Conservation (phyloP, 64 coral and sea anemone species). For the Porites lutea region DNA sequence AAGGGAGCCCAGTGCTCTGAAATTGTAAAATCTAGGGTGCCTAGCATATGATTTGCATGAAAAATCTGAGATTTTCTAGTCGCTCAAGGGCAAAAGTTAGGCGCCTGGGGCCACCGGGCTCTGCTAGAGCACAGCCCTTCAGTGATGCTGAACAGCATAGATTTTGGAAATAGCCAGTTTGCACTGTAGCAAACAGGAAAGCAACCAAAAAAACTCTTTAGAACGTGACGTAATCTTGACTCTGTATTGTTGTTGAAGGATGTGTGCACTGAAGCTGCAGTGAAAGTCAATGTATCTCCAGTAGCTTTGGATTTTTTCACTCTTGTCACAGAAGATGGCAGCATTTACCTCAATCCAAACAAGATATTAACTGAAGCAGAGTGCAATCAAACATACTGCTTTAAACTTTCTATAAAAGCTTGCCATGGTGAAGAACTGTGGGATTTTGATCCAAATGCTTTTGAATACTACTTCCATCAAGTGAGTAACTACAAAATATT, state of each 20-base stretch:
- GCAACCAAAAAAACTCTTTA: too few relatives aligned
- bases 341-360: slow-evolving; percentile 57
- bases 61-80: too few relatives aligned
- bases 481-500: slow-evolving; percentile 15
- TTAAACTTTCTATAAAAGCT: slow-evolving; percentile 82
- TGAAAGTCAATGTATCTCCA: slow-evolving; percentile 61
- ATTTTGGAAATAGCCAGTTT: too few relatives aligned
- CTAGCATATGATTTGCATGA: too few relatives aligned
- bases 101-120: too few relatives aligned
- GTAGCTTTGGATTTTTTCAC: slow-evolving; percentile 79
- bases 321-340: slow-evolving; percentile 65
- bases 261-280: slow-evolving; percentile 76
- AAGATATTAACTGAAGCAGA: slow-evolving; percentile 69
- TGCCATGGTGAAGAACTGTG: slow-evolving; percentile 61
- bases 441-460: slow-evolving; percentile 62
- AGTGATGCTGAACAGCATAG: too few relatives aligned
- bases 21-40: too few relatives aligned
- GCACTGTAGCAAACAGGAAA: too few relatives aligned
- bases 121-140: too few relatives aligned
- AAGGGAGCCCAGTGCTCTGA: too few relatives aligned
- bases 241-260: slow-evolving; percentile 60
- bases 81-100: too few relatives aligned
- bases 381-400: slow-evolving; percentile 67
- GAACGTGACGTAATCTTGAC: not conserved
- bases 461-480: slow-evolving; percentile 90